Evolutionary conservation across 92 coral and sea anemone species (phyloP), one percentile per base, ranked within the genome.

Genomic region (Porites divaricata): DNA sequence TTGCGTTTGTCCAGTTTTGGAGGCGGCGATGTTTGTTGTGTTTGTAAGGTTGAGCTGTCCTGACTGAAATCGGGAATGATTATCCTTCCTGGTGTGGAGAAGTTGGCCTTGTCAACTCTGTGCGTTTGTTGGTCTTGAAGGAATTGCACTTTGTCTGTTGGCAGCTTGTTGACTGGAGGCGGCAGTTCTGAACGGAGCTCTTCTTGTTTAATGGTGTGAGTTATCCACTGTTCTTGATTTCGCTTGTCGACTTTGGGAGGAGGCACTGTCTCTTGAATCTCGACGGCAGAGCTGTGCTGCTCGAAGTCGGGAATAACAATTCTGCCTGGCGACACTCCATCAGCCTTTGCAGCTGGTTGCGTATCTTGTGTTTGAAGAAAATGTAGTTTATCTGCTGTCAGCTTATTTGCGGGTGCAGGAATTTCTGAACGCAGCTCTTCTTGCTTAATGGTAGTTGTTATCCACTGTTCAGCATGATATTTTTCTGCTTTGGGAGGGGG

Each of bases 11-110:
- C 19, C 71, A 67, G 41, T 23, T 67, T 67, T 9, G 1, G 11
- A 23, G 71, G 71, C 26, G 71, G 48, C 1, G 48, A 8, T 2
- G 5, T 6, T 23, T 67, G 41, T 23, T 67, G 1, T 6, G 26
- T 45, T 21, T 23, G 15, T 10, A 67, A 9, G 14, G 48, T 67
- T 13, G 48, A 67, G 11, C 16, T 67, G 48, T 67, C 41, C 45
- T 23, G 12, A 67, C 5, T 67, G 26, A 67, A 67, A 8, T 67
- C 71, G 15, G 71, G 71, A 67, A 67, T 67, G 71, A 67, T 45
- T 20, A 67, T 24, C 13, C 48, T 21, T 1, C 71, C 71, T 20
- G 71, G 71, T 1, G 71, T 22, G 1, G 71, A 23, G 2, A 8
- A 4, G 26, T 67, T 25, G 5, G 26, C 15, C 48, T 23, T 67